Evolutionary conservation across 2,113 vertebrate species (phyloP).

Genomic region (Psammodynastes pulverulentus): DNA sequence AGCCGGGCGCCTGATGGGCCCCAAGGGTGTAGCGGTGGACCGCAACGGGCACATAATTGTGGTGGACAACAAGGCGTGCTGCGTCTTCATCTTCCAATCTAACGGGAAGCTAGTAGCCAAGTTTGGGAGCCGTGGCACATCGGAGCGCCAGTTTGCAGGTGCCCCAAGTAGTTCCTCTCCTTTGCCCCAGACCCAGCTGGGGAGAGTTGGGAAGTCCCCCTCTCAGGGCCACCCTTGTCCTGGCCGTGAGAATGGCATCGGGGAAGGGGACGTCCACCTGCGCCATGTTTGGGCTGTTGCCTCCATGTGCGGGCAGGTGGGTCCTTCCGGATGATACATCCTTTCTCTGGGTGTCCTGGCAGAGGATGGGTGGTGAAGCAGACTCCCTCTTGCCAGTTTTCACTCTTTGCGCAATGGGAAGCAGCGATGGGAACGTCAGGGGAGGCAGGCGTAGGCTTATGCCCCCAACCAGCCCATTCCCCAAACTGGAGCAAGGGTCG

Average conservation of each 20-base stretch:
- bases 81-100: conserved; percentile 96
- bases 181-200: conserved; percentile 15
- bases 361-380: not conserved
- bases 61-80: conserved; percentile 95
- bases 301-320: not conserved
- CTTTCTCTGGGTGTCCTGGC: not conserved
- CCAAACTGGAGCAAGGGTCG: not conserved
- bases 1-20: conserved; percentile 90
- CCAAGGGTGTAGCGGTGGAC: conserved; percentile 93
- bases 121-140: conserved; percentile 87
- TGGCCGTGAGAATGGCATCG: not conserved
- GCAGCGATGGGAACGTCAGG: not conserved
- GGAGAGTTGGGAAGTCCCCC: not conserved
- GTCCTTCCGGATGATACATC: not conserved
- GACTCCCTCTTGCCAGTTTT: not conserved
- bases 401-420: not conserved
- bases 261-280: not conserved
- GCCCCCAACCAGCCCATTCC: not conserved
- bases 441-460: not conserved
- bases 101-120: conserved; percentile 93
- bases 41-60: conserved; percentile 94
- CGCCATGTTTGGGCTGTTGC: not conserved
- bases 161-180: conserved; percentile 27
- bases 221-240: not conserved
- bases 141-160: conserved; percentile 92